Percentiles rank a stretch among this genome's conserved stretches.
These are phyloP conservation scores for Misgurnus mizolepis DNA, from an alignment of 2,113 vertebrate species.

Conservation along the genomic window DNA sequence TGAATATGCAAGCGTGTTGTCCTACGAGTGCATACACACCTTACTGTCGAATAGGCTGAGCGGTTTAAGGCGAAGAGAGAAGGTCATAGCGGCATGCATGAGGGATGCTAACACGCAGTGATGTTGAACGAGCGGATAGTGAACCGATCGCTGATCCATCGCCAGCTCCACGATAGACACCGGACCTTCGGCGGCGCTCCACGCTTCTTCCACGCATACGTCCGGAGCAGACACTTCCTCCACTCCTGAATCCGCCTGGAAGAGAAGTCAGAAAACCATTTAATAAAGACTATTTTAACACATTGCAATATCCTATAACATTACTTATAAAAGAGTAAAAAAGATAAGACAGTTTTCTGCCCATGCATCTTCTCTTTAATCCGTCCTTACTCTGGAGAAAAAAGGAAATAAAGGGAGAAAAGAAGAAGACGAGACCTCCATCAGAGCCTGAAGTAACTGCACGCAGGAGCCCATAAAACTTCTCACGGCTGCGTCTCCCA, in stretches of 20 bases:
- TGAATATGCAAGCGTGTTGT: neutral
- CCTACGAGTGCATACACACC: slow-evolving; percentile 65
- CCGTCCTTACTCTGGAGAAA: slow-evolving; percentile 40
- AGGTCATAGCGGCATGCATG: slow-evolving; percentile 82
- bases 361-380: slow-evolving; percentile 4
- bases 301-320: neutral
- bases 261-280: neutral
- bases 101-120: slow-evolving; percentile 86
- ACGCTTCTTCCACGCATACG: slow-evolving; percentile 87
- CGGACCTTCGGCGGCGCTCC: slow-evolving; percentile 84
- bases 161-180: slow-evolving; percentile 90
- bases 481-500: slow-evolving; percentile 88
- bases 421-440: slow-evolving; percentile 83
- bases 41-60: slow-evolving; percentile 93
- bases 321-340: neutral
- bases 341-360: neutral
- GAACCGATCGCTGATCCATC: slow-evolving; percentile 88
- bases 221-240: slow-evolving; percentile 82
- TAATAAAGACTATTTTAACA: neutral
- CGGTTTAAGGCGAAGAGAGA: slow-evolving; percentile 87
- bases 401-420: slow-evolving; percentile 42
- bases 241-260: slow-evolving; percentile 83
- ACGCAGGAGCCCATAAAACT: slow-evolving; percentile 89
- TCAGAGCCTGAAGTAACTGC: slow-evolving; percentile 88
- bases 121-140: slow-evolving; percentile 93